A percentile compares a stretch with the other conserved stretches of the same genome.
phyloP scores from a whole-genome alignment of 2,113 vertebrate genomes.

The Planiliza haematocheilus region DNA sequence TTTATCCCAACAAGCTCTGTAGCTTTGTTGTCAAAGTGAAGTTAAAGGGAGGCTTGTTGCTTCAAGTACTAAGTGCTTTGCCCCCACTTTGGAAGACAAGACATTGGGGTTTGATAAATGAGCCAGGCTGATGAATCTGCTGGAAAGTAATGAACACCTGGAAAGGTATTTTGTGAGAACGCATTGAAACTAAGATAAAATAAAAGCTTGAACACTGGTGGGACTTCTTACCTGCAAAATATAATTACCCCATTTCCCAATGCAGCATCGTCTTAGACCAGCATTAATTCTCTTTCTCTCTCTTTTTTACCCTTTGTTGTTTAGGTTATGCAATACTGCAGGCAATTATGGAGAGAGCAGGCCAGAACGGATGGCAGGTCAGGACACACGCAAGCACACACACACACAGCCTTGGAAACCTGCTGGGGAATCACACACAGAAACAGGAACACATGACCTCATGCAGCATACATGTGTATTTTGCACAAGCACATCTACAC shows the following conservation, averaged over 20 bases:
- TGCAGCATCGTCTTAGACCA: slow-evolving; percentile 11
- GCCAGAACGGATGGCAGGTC: slow-evolving; percentile 99
- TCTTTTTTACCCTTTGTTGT: slow-evolving; percentile 67
- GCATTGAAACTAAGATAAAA: slow-evolving; percentile 5
- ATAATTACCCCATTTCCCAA: slow-evolving; percentile 18
- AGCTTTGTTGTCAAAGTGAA: slow-evolving; percentile 2
- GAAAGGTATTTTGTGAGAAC: background rate
- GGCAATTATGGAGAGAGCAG: slow-evolving; percentile 99
- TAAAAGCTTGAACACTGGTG: background rate
- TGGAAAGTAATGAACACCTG: slow-evolving; percentile 2
- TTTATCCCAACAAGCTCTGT: slow-evolving; percentile 11
- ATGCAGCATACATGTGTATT: background rate
- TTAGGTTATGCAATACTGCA: slow-evolving; percentile 98
- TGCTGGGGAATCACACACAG: slow-evolving; percentile 15
- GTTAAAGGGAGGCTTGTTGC: slow-evolving; percentile 5
- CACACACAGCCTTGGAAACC: slow-evolving; percentile 35
- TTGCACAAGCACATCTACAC: background rate
- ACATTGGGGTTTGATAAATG: slow-evolving; percentile 18
- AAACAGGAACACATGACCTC: background rate
- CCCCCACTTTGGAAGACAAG: slow-evolving; percentile 1
- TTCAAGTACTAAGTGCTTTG: background rate
- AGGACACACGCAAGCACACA: slow-evolving; percentile 76
- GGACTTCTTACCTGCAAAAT: slow-evolving; percentile 8
- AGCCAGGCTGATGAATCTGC: slow-evolving; percentile 7
- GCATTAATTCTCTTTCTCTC: slow-evolving; percentile 29